Conservation (phyloP, 2,113 vertebrate species). For the Ophthalmolycus amberensis region DNA sequence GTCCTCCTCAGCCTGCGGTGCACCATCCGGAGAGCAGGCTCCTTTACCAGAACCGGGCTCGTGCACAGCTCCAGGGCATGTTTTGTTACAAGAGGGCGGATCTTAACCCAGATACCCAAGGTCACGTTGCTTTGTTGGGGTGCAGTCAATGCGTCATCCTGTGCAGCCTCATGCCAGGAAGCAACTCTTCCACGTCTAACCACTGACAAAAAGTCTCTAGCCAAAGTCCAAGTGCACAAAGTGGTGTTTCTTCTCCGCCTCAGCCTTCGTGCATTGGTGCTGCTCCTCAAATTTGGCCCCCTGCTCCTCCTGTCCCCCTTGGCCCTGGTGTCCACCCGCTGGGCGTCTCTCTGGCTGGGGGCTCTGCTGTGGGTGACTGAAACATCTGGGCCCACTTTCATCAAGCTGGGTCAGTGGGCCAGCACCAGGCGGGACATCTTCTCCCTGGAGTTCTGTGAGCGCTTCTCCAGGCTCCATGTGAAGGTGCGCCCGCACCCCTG, state of each 20-base stretch:
- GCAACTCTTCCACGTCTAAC: slow-evolving; percentile 22
- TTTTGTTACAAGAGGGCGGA: slow-evolving; percentile 52
- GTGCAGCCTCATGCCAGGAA: slow-evolving; percentile 64
- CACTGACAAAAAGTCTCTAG: slow-evolving; percentile 71
- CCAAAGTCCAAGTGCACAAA: slow-evolving; percentile 81
- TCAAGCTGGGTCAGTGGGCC: slow-evolving; percentile 97
- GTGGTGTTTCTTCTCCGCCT: slow-evolving; percentile 80
- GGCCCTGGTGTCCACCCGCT: slow-evolving; percentile 81
- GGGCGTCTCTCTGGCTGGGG: slow-evolving; percentile 83
- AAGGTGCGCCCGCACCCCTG: slow-evolving; percentile 90
- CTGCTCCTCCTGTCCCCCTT: slow-evolving; percentile 89
- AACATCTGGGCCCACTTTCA: slow-evolving; percentile 90
- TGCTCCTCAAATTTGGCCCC: slow-evolving; percentile 90
- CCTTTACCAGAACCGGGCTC: slow-evolving; percentile 48
- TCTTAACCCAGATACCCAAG: slow-evolving; percentile 76
- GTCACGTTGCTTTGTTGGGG: slow-evolving; percentile 80
- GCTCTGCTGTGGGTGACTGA: slow-evolving; percentile 90
- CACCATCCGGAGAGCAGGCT: slow-evolving; percentile 53
- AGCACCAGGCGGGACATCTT: slow-evolving; percentile 95
- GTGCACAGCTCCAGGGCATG: slow-evolving; percentile 23
- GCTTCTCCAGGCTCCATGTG: slow-evolving; percentile 90
- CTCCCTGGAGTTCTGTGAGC: slow-evolving; percentile 88
- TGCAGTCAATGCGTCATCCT: slow-evolving; percentile 36
- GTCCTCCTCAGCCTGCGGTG: slow-evolving; percentile 64
- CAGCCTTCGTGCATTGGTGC: slow-evolving; percentile 83